These are phyloP conservation scores for Grapholita molesta DNA, from an alignment of 1,140 invertebrate species.

Conservation along the genomic window DNA sequence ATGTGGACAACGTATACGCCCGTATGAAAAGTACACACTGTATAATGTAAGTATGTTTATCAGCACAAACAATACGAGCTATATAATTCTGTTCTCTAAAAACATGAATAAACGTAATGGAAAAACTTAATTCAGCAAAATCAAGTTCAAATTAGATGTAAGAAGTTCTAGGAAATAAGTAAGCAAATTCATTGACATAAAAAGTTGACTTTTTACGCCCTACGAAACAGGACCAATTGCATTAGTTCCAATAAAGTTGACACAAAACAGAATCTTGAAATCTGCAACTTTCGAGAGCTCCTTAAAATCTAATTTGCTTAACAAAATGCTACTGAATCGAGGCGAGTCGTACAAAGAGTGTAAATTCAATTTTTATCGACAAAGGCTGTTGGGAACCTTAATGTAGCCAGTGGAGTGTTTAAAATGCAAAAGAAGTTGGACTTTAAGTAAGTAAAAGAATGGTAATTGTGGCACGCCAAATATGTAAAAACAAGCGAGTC, in stretches of 20 bases:
- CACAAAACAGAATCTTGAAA: not conserved
- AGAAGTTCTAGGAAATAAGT: no score
- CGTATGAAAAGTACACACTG: no score
- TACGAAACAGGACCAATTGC: not conserved
- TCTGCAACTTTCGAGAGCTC: not conserved
- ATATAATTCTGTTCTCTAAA: no score
- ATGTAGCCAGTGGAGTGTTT: not conserved
- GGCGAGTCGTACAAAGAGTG: slow-evolving; percentile 9
- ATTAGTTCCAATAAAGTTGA: not conserved
- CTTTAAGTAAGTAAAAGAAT: not conserved
- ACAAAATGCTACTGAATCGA: not conserved
- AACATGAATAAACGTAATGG: no score
- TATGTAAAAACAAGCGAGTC: not conserved
- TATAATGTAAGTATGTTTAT: no score
- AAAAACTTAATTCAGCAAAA: no score
- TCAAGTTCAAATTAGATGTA: no score
- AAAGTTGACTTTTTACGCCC: not conserved
- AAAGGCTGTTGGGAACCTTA: not conserved
- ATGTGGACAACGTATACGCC: no score
- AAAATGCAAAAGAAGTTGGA: slow-evolving; percentile 1
- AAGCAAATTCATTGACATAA: not conserved
- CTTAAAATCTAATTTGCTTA: slow-evolving; percentile 9
- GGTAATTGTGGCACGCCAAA: no score
- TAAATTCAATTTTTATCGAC: slow-evolving; percentile 12
- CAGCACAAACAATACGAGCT: no score